Percentiles rank a stretch among this genome's conserved stretches.
phyloP scores from a whole-genome alignment of 2,888 invertebrate species.

The Ornithoptera alexandrae region DNA sequence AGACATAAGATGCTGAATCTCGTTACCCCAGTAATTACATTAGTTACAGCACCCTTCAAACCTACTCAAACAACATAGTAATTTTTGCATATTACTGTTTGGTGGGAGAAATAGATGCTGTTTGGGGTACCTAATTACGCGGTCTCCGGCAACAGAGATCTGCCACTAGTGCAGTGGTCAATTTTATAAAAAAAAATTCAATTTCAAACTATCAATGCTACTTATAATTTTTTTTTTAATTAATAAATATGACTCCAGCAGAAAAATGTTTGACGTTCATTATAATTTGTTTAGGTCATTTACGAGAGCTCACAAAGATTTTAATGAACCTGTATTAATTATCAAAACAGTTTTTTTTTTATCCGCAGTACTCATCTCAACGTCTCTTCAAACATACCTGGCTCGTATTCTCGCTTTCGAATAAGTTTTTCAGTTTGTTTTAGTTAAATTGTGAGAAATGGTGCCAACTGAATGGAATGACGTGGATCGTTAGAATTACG shows the following conservation, averaged over 20 bases:
- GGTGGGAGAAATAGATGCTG: no score
- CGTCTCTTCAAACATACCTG: slow-evolving; percentile 27
- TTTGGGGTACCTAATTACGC: no score
- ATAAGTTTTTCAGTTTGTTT: slow-evolving; percentile 25
- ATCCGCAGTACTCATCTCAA: slow-evolving; percentile 21
- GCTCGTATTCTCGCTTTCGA: slow-evolving; percentile 23
- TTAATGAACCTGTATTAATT: slow-evolving; percentile 30
- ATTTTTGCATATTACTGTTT: no score
- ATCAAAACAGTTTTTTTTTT: slow-evolving; percentile 29
- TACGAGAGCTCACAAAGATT: slow-evolving; percentile 24
- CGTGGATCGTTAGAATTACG: slow-evolving; percentile 1
- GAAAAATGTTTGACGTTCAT: slow-evolving; percentile 21
- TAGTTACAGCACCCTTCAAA: no score
- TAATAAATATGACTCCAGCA: slow-evolving; percentile 11
- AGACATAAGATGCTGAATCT: no score
- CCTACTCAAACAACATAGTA: no score
- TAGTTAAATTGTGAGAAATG: slow-evolving; percentile 27
- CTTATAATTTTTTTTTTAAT: not conserved
- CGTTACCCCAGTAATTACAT: no score
- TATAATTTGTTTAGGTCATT: slow-evolving; percentile 29
- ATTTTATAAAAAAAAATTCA: not conserved
- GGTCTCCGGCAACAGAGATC: no score
- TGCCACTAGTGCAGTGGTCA: no score
- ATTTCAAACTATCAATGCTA: not conserved
- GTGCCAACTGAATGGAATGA: slow-evolving; percentile 26